Percentiles rank a stretch among this genome's conserved stretches.
Conservation (phyloP, 2,888 invertebrate species). For the Zygothrica quintamaculata region DNA sequence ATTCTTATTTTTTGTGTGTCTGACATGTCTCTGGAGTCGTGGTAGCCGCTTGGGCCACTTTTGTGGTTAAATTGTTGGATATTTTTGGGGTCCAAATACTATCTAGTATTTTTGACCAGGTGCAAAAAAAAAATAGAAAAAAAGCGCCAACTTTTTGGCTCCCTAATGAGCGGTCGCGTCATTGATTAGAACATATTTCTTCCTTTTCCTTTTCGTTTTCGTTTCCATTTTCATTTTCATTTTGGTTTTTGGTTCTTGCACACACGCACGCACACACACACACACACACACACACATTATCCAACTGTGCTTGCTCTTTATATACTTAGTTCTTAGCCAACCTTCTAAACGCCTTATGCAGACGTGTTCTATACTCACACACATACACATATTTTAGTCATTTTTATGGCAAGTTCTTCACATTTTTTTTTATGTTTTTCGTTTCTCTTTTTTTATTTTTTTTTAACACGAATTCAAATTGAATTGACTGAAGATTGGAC, state of each 20-base stretch:
- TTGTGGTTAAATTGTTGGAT: too few species aligned
- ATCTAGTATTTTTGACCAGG: too few species aligned
- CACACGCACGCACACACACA: too few species aligned
- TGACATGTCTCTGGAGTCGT: neutral
- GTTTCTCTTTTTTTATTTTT: slow-evolving; percentile 1
- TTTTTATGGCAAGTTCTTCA: slow-evolving; percentile 29
- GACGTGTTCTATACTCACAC: slow-evolving; percentile 5
- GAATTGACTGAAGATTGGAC: slow-evolving; percentile 57
- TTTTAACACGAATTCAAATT: slow-evolving; percentile 52
- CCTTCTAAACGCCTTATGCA: neutral
- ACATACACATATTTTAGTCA: slow-evolving; percentile 44
- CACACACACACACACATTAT: too few species aligned
- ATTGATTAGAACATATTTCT: slow-evolving; percentile 36
- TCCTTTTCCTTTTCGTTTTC: neutral
- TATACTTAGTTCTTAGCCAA: too few species aligned
- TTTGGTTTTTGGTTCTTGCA: too few species aligned
- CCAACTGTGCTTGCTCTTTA: too few species aligned
- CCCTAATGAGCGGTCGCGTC: slow-evolving; percentile 49
- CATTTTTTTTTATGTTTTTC: neutral
- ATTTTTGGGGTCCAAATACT: too few species aligned
- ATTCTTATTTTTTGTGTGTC: slow-evolving; percentile 11
- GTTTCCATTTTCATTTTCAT: too few species aligned
- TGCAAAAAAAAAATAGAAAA: slow-evolving; percentile 19
- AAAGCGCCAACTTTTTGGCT: slow-evolving; percentile 48
- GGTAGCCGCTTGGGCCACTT: too few species aligned